Base-by-base conservation (phyloP, 2,797 vertebrate species). In the Merluccius polli region DNA sequence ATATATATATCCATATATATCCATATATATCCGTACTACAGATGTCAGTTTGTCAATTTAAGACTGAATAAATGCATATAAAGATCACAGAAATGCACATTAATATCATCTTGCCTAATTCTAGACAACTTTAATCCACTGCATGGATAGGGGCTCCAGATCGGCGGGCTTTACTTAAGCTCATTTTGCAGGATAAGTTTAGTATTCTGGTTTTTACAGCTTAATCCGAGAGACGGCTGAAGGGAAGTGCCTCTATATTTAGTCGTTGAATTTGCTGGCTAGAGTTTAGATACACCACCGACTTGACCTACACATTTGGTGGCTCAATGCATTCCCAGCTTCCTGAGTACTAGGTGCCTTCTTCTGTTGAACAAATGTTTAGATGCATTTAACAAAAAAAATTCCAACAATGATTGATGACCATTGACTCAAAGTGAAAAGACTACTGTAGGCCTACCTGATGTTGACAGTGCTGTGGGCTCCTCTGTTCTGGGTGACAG, bases 151-250 rank as follows among this genome's bases (percentile, higher is more conserved):
- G 33, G 70, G 71, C 33, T 63, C 59, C 59, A 27, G 10, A 3
- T 63, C 2, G 9, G 59, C 24, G 77, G 73, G 79, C 71, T 69
- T 71, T 74, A 36, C 70, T 82, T 87, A 87, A 89, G 79, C 81
- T 85, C 75, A 86, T 82, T 81, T 70, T 29, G 75, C 11, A 36
- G 81, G 87, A 87, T 90, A 76, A 79, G 83, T 82, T 83, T 77
- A 76, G 81, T 75, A 52, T 86, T 81, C 84, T 84, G 71, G 77
- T 82, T 87, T 83, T 70, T 83, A 84, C 85, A 75, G 70, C 72
- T 80, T 84, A 88, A 90, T 88, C 86, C 78, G 65, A 1, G 41
- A 35, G 16, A 33, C n/a, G 35, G 59, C 12, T 1, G 27, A 78
- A 30, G 77, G 73, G 72, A 10, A 52, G 65, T 30, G 15, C 67